Percentiles rank a stretch among this genome's conserved stretches.
These are phyloP conservation scores for Labia minor DNA, from an alignment of 2,888 invertebrate genomes.

Conservation along the genomic window DNA sequence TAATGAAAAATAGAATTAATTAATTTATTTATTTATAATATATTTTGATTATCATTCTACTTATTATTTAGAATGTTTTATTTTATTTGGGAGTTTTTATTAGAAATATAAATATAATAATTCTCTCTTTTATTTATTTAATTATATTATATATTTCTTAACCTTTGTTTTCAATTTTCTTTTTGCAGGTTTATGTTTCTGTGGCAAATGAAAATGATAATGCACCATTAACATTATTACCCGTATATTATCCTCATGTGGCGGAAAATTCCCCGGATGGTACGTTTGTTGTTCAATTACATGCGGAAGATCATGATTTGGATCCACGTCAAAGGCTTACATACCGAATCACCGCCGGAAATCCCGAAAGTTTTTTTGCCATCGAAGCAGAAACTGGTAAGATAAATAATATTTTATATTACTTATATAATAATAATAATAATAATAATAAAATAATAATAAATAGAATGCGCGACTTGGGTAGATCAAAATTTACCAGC, in stretches of 20 bases:
- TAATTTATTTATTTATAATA: too few species aligned
- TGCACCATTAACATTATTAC: conserved; percentile 75
- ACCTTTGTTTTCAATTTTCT: too few species aligned
- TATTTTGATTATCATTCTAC: too few species aligned
- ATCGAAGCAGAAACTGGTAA: conserved; percentile 76
- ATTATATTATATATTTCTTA: too few species aligned
- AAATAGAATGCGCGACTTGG: not conserved
- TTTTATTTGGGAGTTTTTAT: too few species aligned
- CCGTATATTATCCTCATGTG: conserved; percentile 73
- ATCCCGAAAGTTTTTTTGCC: conserved; percentile 81
- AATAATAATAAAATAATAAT: conserved; percentile 13
- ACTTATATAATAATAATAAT: not conserved
- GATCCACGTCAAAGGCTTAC: conserved; percentile 51
- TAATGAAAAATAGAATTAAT: too few species aligned
- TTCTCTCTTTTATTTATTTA: too few species aligned
- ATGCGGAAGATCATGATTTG: conserved; percentile 61
- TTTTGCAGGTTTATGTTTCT: conserved; percentile 61
- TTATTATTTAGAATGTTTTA: too few species aligned
- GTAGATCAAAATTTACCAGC: conserved; percentile 8
- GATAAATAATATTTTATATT: conserved; percentile 27
- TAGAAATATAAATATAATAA: too few species aligned
- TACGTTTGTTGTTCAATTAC: conserved; percentile 59
- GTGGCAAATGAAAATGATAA: conserved; percentile 93
- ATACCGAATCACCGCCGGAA: conserved; percentile 80
- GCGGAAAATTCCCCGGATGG: conserved; percentile 68